Evolutionary conservation across 1,140 invertebrate species (phyloP), one percentile per base, ranked within the genome.

Genomic region (Hermatobates lingyangjiaoensis): DNA sequence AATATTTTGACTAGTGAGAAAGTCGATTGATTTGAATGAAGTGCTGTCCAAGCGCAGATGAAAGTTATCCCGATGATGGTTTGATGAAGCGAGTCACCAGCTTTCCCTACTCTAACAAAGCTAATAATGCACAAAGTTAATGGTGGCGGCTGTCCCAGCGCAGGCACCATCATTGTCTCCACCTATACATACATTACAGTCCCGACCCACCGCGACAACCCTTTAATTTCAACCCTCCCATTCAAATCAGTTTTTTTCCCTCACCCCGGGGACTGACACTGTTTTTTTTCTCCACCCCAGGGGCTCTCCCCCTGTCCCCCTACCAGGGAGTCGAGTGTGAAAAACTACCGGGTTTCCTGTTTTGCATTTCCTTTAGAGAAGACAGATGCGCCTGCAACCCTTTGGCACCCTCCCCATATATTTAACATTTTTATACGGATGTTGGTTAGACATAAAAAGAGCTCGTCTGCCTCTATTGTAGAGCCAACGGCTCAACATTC

Each of bases 381-480:
- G n/a, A 42, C 39, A 42, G 39, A 42, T 42, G 39, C 39, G 21
- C 39, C 39, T 42, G 7, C 30, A 34, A 5, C 39, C 39, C 18
- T 42, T 42, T 18, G 5, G 5, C 5, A 5, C 39, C 39, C 18
- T 18, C 4, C 39, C 39, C 39, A 42, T 42, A 42, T 42, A 42
- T 42, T 42, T 42, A 42, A 42, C 39, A 42, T 42, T 42, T 42
- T 42, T 42, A 42, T 42, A 42, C 39, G 39, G 39, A 42, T 42
- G 39, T 42, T 42, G 39, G 39, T 12, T 20, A 14, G 39, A 42
- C 39, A 42, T 42, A 42, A 42, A 42, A 20, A 42, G 28, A 34
- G 15, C 15, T 15, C 7, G 7, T 15, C 39, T 42, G 7, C 39
- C n/a, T n/a, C n/a, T n/a, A n/a, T n/a, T n/a, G n/a, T n/a, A n/a